phyloP scores from a whole-genome alignment of 1,140 invertebrate species.

The Cyrtorhinus lividipennis region DNA sequence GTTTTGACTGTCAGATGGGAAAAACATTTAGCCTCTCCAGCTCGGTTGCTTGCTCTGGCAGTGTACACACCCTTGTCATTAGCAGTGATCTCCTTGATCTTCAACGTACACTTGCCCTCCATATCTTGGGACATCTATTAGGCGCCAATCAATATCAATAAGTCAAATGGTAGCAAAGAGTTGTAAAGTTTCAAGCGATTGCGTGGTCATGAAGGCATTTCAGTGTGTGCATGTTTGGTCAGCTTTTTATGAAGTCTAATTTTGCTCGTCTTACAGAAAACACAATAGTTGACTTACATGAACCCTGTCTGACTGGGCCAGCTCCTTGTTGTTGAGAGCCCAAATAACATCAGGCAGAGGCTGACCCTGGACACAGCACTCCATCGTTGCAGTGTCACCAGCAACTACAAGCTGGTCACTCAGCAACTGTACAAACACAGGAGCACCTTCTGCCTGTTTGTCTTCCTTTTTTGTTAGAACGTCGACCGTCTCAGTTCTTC shows the following conservation, averaged over 20 bases:
- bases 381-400: conserved; percentile 54
- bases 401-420: conserved; percentile 48
- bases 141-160: background rate
- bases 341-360: conserved; percentile 54
- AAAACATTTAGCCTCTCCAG: conserved; percentile 67
- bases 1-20: conserved; percentile 58
- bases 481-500: background rate
- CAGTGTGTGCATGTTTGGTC: too few relatives aligned
- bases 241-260: too few relatives aligned
- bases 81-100: conserved; percentile 38
- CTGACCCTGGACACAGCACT: conserved; percentile 53
- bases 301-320: conserved; percentile 37
- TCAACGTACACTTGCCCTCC: conserved; percentile 40
- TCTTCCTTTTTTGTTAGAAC: background rate
- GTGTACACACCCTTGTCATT: conserved; percentile 63
- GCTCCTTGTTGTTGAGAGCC: conserved; percentile 52
- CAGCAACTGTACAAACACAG: conserved; percentile 54
- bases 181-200: too few relatives aligned
- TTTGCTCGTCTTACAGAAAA: too few relatives aligned
- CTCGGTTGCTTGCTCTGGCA: conserved; percentile 51
- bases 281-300: conserved; percentile 30
- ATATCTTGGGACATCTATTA: conserved; percentile 33
- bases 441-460: conserved; percentile 25
- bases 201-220: too few relatives aligned
- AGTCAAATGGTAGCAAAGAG: too few relatives aligned